Conservation (phyloP, 2,113 vertebrate genomes). For the Sinocyclocheilus anophthalmus region DNA sequence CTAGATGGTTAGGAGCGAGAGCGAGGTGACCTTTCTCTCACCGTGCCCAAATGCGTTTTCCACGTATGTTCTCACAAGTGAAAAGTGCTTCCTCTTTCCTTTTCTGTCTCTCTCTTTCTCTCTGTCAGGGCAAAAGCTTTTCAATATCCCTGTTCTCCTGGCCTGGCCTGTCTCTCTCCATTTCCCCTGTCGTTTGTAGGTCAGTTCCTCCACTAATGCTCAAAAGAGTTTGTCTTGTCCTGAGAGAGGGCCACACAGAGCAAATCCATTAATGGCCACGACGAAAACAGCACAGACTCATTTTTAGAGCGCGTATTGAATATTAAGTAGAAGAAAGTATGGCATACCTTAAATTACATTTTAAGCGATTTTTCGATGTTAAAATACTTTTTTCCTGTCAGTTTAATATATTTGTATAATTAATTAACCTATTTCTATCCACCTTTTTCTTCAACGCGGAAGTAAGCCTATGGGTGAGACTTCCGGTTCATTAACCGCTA, state of each 20-base stretch:
- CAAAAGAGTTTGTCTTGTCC: conserved; percentile 35
- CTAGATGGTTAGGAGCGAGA: neutral
- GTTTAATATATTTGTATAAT: neutral
- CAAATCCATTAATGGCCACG: conserved; percentile 24
- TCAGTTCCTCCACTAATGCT: conserved; percentile 32
- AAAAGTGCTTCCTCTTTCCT: conserved; percentile 15
- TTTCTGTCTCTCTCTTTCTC: neutral
- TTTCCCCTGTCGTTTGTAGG: conserved; percentile 25
- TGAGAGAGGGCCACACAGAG: conserved; percentile 18
- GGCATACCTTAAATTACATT: neutral
- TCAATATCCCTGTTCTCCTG: neutral
- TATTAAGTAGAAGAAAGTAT: neutral
- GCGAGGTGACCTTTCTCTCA: conserved; percentile 39
- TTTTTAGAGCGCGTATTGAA: neutral
- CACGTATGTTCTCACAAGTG: conserved; percentile 29
- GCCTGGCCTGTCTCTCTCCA: conserved; percentile 1
- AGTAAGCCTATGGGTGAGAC: too few species aligned
- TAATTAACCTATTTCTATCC: too few species aligned
- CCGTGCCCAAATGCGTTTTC: conserved; percentile 41
- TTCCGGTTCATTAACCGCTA: too few species aligned
- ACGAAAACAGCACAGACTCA: neutral
- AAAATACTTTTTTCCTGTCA: neutral
- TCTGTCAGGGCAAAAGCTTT: conserved; percentile 8
- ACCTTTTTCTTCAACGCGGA: too few species aligned
- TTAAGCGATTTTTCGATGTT: neutral